phyloP scores from a whole-genome alignment of 2,797 vertebrate species.

The Gephyroberyx darwinii region DNA sequence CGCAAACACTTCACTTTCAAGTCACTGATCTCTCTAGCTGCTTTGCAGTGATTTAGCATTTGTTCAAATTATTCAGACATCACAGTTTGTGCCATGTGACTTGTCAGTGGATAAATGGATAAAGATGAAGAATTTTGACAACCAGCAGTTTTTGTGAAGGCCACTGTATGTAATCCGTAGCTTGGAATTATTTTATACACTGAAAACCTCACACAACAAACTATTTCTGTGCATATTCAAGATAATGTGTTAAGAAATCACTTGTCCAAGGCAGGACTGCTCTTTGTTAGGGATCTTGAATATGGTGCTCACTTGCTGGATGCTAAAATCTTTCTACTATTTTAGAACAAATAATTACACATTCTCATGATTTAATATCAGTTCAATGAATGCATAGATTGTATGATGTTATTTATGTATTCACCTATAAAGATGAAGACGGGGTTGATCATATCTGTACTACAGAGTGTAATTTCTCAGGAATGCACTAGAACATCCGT shows the following conservation, averaged over 20 bases:
- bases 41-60: slow-evolving; percentile 78
- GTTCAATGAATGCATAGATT: background rate
- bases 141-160: background rate
- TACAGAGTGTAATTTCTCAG: slow-evolving; percentile 51
- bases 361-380: slow-evolving; percentile 9
- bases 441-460: slow-evolving; percentile 39
- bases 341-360: slow-evolving; percentile 21
- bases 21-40: slow-evolving; percentile 68
- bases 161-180: background rate
- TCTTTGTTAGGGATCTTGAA: background rate
- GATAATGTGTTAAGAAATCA: too few species aligned
- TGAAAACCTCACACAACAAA: background rate
- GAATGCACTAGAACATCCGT: slow-evolving; percentile 24
- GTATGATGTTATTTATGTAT: slow-evolving; percentile 43
- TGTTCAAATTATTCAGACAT: slow-evolving; percentile 78
- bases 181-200: background rate
- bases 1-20: slow-evolving; percentile 73
- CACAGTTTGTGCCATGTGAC: slow-evolving; percentile 73
- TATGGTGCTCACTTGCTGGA: background rate
- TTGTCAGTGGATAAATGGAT: slow-evolving; percentile 68
- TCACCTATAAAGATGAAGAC: slow-evolving; percentile 41
- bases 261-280: background rate
- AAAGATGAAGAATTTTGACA: slow-evolving; percentile 59
- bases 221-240: slow-evolving; percentile 6
- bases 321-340: slow-evolving; percentile 11